Evolutionary conservation across 2,888 invertebrate species (phyloP).

Genomic region (Drosophila antonietae): DNA sequence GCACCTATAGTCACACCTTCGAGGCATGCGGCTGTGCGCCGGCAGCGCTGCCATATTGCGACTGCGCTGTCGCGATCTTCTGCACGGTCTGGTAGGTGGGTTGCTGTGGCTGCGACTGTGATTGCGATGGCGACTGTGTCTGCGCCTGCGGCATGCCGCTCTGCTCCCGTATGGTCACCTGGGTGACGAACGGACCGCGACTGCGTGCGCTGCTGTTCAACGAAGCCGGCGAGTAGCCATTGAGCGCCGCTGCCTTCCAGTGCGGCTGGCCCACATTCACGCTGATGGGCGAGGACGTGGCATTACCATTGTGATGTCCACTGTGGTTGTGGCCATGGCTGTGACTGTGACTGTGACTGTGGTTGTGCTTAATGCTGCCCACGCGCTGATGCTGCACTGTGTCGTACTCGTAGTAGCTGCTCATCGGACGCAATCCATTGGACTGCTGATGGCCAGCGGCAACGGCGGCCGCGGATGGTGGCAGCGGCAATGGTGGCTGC

Average conservation of each 20-base stretch:
- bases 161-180: conserved; percentile 87
- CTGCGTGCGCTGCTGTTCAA: conserved; percentile 83
- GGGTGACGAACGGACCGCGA: conserved; percentile 87
- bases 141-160: conserved; percentile 61
- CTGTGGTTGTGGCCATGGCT: conserved; percentile 58
- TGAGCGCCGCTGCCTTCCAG: conserved; percentile 82
- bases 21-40: conserved; percentile 83
- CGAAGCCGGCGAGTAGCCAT: conserved; percentile 82
- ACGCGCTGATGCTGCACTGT: conserved; percentile 89
- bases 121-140: conserved; percentile 45
- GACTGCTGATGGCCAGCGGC: conserved; percentile 42
- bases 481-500: conserved; percentile 29
- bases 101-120: conserved; percentile 62
- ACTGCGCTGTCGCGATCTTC: conserved; percentile 55
- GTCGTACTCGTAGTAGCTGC: conserved; percentile 94
- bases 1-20: conserved; percentile 85
- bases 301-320: conserved; percentile 51
- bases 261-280: conserved; percentile 75
- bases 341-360: conserved; percentile 49
- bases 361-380: conserved; percentile 84
- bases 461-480: conserved; percentile 28
- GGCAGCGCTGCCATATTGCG: conserved; percentile 73
- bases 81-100: conserved; percentile 83
- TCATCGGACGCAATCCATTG: conserved; percentile 87
- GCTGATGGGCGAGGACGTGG: conserved; percentile 75